Evolutionary conservation across 2,113 vertebrate genomes (phyloP).

Genomic region (Lophius piscatorius): DNA sequence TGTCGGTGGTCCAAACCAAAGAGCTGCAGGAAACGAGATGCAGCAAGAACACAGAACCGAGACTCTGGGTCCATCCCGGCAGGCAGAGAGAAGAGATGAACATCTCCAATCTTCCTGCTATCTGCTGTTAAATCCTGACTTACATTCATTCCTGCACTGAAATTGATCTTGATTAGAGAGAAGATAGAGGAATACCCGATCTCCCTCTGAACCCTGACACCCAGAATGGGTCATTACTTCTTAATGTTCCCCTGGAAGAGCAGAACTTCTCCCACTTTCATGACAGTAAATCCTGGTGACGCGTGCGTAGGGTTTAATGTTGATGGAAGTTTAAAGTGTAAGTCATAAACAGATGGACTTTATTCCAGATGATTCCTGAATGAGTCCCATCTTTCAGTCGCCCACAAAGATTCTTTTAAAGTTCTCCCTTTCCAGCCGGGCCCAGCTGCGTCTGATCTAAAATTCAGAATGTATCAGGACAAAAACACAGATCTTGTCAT

Average conservation of each 20-base stretch:
- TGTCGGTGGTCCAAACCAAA: too few species aligned
- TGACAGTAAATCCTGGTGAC: neutral
- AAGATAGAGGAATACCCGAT: conserved; percentile 17
- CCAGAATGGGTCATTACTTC: conserved; percentile 13
- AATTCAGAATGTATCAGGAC: neutral
- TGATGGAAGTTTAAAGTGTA: neutral
- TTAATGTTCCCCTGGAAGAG: conserved; percentile 18
- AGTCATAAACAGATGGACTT: too few species aligned
- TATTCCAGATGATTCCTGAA: too few species aligned
- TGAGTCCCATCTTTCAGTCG: conserved; percentile 3
- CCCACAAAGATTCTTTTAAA: neutral
- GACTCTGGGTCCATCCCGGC: too few species aligned
- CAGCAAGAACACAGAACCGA: too few species aligned
- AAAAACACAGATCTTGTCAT: neutral
- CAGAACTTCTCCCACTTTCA: neutral
- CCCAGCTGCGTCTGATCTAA: neutral
- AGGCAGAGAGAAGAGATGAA: too few species aligned
- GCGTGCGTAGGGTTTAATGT: neutral
- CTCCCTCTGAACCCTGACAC: conserved; percentile 19
- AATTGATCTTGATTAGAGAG: too few species aligned
- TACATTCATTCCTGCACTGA: too few species aligned
- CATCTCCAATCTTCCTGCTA: too few species aligned
- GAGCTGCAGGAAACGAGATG: too few species aligned
- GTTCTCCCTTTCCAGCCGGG: neutral
- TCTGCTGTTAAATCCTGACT: too few species aligned